A percentile compares a stretch with the other conserved stretches of the same genome.
phyloP scores from a whole-genome alignment of 2,113 vertebrate genomes.

The Ursus arctos region DNA sequence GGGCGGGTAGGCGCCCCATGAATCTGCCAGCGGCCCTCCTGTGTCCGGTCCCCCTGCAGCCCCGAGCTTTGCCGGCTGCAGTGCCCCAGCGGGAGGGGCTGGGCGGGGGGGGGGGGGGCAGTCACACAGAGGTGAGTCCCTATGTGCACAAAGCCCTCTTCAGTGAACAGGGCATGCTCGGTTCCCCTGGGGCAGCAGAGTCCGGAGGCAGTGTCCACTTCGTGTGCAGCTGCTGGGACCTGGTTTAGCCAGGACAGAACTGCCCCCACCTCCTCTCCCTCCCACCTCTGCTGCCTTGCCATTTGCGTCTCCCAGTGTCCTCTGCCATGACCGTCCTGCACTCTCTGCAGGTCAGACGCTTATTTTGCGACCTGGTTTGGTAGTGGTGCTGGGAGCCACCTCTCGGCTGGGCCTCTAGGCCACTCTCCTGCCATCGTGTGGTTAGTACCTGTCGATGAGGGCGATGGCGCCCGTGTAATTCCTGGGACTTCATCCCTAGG shows the following conservation, averaged over 20 bases:
- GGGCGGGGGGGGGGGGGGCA: background rate
- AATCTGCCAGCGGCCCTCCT: background rate
- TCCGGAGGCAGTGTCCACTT: fast-evolving
- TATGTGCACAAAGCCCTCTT: background rate
- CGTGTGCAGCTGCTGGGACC: fast-evolving
- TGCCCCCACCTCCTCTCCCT: fast-evolving
- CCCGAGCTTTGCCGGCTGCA: background rate
- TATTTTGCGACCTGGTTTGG: fast-evolving
- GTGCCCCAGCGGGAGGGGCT: background rate
- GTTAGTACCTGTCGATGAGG: background rate
- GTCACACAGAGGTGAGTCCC: too few species aligned
- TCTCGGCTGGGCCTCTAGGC: background rate
- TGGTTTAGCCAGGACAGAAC: background rate
- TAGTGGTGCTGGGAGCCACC: background rate
- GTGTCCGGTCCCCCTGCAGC: fast-evolving
- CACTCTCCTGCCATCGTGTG: fast-evolving
- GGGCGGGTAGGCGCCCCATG: background rate
- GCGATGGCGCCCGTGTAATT: fast-evolving
- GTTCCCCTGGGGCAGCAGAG: fast-evolving
- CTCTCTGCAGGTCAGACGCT: fast-evolving
- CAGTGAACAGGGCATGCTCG: fast-evolving
- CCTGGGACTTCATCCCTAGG: background rate
- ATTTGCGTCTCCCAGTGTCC: fast-evolving
- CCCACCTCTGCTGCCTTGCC: background rate
- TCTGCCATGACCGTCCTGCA: fast-evolving